Evolutionary conservation across 2,797 vertebrate genomes (phyloP), one percentile per base, ranked within the genome.

Genomic region (Danio choprae): DNA sequence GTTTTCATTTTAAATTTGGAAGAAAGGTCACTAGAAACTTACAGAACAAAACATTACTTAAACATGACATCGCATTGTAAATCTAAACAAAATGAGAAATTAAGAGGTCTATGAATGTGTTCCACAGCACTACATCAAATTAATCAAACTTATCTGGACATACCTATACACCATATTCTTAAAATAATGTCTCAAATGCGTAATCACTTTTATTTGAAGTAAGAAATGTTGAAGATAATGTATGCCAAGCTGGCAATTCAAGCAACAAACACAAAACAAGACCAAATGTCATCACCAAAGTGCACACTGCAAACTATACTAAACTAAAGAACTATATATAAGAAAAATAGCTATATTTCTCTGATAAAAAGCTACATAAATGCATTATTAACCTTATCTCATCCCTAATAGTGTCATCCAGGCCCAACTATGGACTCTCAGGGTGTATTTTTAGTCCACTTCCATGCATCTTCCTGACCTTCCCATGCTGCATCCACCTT

Each of bases 401-500:
- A 5, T 51, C 15, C 8, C 12, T 13, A 69, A 38, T 11, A 9
- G 3, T 51, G 46, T 22, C 29, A 51, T 29, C 64, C 6, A 29
- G 46, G 22, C 48, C 29, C 51, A 71, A 55, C 18, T 40, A n/a
- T 58, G 40, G 40, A 44, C 40, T 65, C 48, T 76, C 48, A 2
- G 38, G 4, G 4, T 58, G 12, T 59, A 41, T 79, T 44, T 79
- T 55, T 63, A 56, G 59, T 46, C 10, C 59, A 55, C 18, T 72
- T 53, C 18, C 58, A 62, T 29, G 16, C 56, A 65, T 76, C 79
- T 51, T 70, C 46, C 58, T 79, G 79, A 86, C 82, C 84, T 86
- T 81, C 76, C 75, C 64, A 64, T 62, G 22, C 51, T 58, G 71
- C 44, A 65, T 78, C 58, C 38, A 74, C 79, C 65, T 69, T 75